Evolutionary conservation across 2,797 vertebrate genomes (phyloP).

Genomic region (Hyperoplus lanceolatus): DNA sequence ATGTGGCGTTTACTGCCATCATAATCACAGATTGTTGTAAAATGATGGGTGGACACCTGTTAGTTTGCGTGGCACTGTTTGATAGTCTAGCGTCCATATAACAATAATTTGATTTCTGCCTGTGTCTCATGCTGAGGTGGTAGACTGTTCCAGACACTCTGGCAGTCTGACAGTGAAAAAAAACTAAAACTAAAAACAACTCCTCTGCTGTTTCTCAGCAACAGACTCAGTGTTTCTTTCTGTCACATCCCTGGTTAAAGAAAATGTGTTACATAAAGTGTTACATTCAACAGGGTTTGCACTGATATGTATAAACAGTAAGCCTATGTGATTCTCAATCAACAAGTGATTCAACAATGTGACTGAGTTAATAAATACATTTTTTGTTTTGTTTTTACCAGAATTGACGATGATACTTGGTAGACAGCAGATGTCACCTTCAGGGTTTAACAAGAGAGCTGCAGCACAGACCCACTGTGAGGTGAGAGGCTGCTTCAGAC

Average conservation of each 20-base stretch:
- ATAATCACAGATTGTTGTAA: slow-evolving; percentile 18
- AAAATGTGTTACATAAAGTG: slow-evolving; percentile 7
- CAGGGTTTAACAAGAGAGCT: slow-evolving; percentile 13
- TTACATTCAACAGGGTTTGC: slow-evolving; percentile 61
- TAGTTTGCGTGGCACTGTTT: slow-evolving; percentile 36
- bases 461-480: not conserved
- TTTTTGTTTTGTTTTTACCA: not conserved
- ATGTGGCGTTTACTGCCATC: slow-evolving; percentile 17
- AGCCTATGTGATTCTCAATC: slow-evolving; percentile 20
- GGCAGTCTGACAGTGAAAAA: slow-evolving; percentile 62
- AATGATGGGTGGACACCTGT: slow-evolving; percentile 26
- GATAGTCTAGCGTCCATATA: slow-evolving; percentile 54
- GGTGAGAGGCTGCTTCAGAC: slow-evolving; percentile 4
- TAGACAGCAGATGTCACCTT: slow-evolving; percentile 43
- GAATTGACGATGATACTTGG: slow-evolving; percentile 6
- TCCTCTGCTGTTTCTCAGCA: slow-evolving; percentile 76
- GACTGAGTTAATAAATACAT: slow-evolving; percentile 29
- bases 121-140: slow-evolving; percentile 43
- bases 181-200: slow-evolving; percentile 1
- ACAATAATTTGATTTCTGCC: slow-evolving; percentile 56
- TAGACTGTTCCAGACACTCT: slow-evolving; percentile 53
- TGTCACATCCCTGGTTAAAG: slow-evolving; percentile 67
- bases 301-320: slow-evolving; percentile 45
- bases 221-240: slow-evolving; percentile 63
- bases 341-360: slow-evolving; percentile 33